Evolutionary conservation across 1,140 invertebrate genomes (phyloP).

Genomic region (Brachionus rubens): DNA sequence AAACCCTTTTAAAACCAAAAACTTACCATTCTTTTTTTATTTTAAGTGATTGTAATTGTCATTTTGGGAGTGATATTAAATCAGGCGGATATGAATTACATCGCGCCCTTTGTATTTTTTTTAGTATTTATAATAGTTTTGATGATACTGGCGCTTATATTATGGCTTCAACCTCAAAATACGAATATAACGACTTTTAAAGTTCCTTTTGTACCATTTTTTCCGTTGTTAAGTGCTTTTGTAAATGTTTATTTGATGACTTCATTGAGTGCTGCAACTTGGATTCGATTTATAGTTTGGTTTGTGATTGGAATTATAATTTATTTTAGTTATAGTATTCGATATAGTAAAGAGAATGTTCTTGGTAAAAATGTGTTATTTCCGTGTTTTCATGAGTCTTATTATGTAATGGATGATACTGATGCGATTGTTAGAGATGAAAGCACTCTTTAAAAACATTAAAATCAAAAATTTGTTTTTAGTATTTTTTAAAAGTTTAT

Average conservation of each 20-base stretch:
- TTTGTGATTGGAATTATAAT: slow-evolving; percentile 62
- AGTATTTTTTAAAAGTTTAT: background rate
- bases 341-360: slow-evolving; percentile 29
- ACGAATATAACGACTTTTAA: slow-evolving; percentile 48
- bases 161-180: slow-evolving; percentile 47
- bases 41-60: slow-evolving; percentile 42
- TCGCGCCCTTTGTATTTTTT: background rate
- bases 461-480: background rate
- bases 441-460: background rate
- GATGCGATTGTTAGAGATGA: slow-evolving; percentile 17
- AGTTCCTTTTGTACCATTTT: slow-evolving; percentile 73
- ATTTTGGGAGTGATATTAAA: slow-evolving; percentile 47
- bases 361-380: background rate
- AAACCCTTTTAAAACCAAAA: background rate
- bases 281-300: slow-evolving; percentile 81
- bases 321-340: slow-evolving; percentile 29
- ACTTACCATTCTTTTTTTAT: slow-evolving; percentile 44
- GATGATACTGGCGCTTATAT: background rate
- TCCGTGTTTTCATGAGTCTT: background rate
- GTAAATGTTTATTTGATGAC: slow-evolving; percentile 84
- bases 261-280: slow-evolving; percentile 75
- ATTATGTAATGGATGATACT: slow-evolving; percentile 1
- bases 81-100: slow-evolving; percentile 46
- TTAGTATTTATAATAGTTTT: background rate
- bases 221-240: slow-evolving; percentile 77